Base-by-base conservation (phyloP, 2,888 invertebrate species). In the Oscheius sp. region DNA sequence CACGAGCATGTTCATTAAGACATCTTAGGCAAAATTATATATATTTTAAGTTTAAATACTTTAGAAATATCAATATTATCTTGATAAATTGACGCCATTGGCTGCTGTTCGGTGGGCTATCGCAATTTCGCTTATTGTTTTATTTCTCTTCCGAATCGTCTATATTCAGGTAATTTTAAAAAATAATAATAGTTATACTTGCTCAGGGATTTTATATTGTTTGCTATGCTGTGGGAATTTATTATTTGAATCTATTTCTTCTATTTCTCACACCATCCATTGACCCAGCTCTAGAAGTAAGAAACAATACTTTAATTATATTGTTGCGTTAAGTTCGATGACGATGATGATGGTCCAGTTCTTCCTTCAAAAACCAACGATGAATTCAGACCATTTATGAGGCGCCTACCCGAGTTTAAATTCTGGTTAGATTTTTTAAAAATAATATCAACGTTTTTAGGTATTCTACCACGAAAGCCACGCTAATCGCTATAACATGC, bases 201-300 rank as follows among this genome's bases (percentile, higher is more conserved):
- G 76, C 84, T 68, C 65, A 99, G 93, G 98, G 98, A 81, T 99
- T 97, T 96, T 98, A 98, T 88, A 98, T 99, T 85, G 92, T 99
- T 72, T 96, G 96, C 82, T 99, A 99, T 89, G 98, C 96, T 33
- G 90, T 99, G 88, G 97, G 97, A 84, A 99, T 99, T 87, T 99
- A 97, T 89, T 94, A 98, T 88, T 91, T 99, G 88, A 99, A 99
- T 90, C 90, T 98, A 88, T 96, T 99, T 90, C 96, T 99, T 90
- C 96, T 96, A 89, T 99, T 99, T 91, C 91, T 99, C 81, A 96
- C 98, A 86, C 98, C 98, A 86, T 97, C 96, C 91, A 96, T 97
- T 87, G 97, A 99, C 91, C 98, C 97, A 79, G 94, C 94, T 46
- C 91, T 94, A 90, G 61, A 68, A 34, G 68, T 61, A 17, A 10